A percentile compares a stretch with the other conserved stretches of the same genome.
Conservation (phyloP, 2,797 vertebrate species). For the Hyperoplus lanceolatus region DNA sequence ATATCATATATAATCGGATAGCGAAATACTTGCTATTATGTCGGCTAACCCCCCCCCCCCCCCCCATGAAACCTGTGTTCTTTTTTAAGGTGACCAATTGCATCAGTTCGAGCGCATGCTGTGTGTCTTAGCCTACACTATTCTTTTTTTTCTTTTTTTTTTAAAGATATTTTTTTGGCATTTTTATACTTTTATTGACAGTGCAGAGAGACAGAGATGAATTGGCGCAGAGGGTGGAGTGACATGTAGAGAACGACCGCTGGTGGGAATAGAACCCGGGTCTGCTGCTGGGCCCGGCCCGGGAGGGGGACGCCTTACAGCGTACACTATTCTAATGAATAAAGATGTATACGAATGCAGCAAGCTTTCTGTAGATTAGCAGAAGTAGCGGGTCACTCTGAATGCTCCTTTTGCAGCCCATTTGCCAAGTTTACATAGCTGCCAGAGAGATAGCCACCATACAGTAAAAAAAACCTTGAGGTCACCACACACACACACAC, state of each 20-base stretch:
- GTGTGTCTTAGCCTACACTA: neutral
- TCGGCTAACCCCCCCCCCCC: neutral
- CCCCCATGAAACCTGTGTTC: too few species aligned
- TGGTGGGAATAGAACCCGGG: too few species aligned
- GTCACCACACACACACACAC: conserved; percentile 19
- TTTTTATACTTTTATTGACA: too few species aligned
- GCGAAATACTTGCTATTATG: conserved; percentile 28
- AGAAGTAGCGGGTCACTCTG: conserved; percentile 9
- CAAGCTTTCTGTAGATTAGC: conserved; percentile 8
- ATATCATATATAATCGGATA: conserved; percentile 38
- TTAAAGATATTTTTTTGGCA: too few species aligned
- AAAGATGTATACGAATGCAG: neutral
- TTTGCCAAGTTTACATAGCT: conserved; percentile 22
- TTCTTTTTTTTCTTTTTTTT: neutral
- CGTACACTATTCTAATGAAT: neutral
- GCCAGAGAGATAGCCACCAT: conserved; percentile 20
- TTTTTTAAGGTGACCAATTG: neutral
- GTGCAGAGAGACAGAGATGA: too few species aligned
- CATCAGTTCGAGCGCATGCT: neutral
- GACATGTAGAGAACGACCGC: too few species aligned
- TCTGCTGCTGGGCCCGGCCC: too few species aligned
- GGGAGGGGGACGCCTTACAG: too few species aligned
- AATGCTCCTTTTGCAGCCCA: conserved; percentile 19
- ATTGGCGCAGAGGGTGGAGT: too few species aligned
- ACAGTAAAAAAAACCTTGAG: conserved; percentile 29